Conservation (phyloP, 2,797 vertebrate genomes). For the Allochrocebus solatus region DNA sequence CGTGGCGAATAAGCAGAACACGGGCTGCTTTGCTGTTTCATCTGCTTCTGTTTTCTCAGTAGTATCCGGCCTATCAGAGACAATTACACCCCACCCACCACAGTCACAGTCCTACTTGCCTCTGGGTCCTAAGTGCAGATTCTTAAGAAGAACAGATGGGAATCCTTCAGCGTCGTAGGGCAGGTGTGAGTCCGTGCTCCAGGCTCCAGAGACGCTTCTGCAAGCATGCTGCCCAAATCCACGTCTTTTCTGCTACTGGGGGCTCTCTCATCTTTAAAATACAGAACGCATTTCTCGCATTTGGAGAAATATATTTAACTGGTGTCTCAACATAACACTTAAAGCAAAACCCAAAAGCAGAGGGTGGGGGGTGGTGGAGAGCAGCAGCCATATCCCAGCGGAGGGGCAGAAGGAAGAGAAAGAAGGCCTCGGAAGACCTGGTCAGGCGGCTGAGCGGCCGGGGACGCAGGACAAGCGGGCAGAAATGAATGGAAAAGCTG, state of each 20-base stretch:
- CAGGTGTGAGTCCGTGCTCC: background rate
- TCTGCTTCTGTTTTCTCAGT: background rate
- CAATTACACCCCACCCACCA: background rate
- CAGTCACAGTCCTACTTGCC: background rate
- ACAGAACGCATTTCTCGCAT: background rate
- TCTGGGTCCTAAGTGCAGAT: background rate
- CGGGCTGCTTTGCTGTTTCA: fast-evolving
- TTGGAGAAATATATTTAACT: background rate
- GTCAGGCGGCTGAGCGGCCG: background rate
- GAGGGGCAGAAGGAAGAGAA: background rate
- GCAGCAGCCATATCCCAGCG: background rate
- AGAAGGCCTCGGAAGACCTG: background rate
- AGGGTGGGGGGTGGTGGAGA: background rate
- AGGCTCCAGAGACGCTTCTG: background rate
- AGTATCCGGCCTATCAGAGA: background rate
- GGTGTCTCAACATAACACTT: background rate
- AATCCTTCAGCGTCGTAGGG: background rate
- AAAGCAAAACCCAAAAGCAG: background rate
- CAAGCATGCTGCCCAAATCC: background rate
- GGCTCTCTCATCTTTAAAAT: background rate
- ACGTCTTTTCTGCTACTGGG: background rate
- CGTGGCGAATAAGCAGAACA: background rate
- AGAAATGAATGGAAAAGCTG: background rate
- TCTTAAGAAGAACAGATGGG: background rate
- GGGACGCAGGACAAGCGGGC: fast-evolving